Evolutionary conservation across 2,797 vertebrate species (phyloP), one percentile per base, ranked within the genome.

Genomic region (Tangara arthus): DNA sequence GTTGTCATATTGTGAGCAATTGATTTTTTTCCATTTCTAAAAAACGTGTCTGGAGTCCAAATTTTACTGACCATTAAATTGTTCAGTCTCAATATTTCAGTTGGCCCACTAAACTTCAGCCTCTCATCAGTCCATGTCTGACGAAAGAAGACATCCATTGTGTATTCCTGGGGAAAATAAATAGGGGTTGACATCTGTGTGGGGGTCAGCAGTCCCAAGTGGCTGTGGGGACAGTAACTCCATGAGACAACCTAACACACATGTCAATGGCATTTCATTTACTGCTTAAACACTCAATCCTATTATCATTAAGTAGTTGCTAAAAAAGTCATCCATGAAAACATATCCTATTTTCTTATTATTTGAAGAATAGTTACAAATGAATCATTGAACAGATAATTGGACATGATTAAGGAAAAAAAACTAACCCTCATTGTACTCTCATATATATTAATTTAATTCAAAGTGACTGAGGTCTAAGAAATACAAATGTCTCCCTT

Each of bases 1-100:
- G 99, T 99, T 5, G 99, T 99, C 99, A 99, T 99, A 95, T 99
- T 99, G 97, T 99, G 99, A 92, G 99, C 99, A 73, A 99, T 99
- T 5, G 99, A 99, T 96, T 98, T 99, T 97, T 99, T 99, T 56
- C 99, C 99, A 22, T 99, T 99, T 97, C 99, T 99, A 97, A 99
- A 99, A 97, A 99, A 99, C 4, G 99, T 99, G 96, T 99, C 99
- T 14, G 99, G 99, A 23, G 99, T 99, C 99, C 99, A 99, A 76
- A 99, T 99, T 96, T 99, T 99, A 83, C 98, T 99, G 97, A 99
- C 99, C 99, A 99, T 99, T 97, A 99, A 96, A 97, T 99, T 99
- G 97, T 99, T 99, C 70, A 99, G 97, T 69, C 98, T 98, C 83
- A 99, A 93, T 95, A 99, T 99, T 97, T 99, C 99, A 44, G 98